Evolutionary conservation across 1,140 invertebrate species (phyloP).

Genomic region (Ceratina japonica): DNA sequence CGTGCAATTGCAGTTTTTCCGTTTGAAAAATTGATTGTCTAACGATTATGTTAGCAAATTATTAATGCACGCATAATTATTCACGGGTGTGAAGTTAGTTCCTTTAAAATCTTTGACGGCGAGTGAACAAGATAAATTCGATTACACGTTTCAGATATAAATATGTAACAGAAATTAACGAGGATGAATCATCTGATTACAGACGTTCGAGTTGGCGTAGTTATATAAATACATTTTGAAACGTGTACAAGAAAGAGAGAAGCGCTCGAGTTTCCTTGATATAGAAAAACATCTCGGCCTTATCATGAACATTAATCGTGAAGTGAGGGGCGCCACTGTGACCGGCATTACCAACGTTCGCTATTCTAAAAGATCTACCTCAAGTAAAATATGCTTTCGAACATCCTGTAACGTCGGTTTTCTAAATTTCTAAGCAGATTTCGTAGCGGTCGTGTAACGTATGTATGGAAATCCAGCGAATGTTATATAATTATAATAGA

Average conservation of each 20-base stretch:
- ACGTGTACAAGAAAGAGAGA: slow-evolving; percentile 33
- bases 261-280: neutral
- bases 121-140: neutral
- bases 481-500: neutral
- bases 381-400: slow-evolving; percentile 37
- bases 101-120: too few relatives aligned
- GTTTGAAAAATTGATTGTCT: neutral
- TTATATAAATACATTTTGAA: neutral
- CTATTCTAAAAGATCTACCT: slow-evolving; percentile 46
- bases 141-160: neutral
- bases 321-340: slow-evolving; percentile 46
- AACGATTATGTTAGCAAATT: neutral
- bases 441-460: neutral
- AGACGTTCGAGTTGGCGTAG: neutral
- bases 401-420: neutral
- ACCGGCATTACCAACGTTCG: slow-evolving; percentile 49
- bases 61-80: too few relatives aligned
- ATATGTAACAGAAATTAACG: neutral
- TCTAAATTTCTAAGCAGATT: slow-evolving; percentile 2
- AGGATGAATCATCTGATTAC: neutral
- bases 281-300: neutral
- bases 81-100: too few relatives aligned
- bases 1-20: too few relatives aligned
- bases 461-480: neutral
- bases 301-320: slow-evolving; percentile 35